Evolutionary conservation across 1,140 invertebrate genomes (phyloP).

Genomic region (Anthonomus grandis): DNA sequence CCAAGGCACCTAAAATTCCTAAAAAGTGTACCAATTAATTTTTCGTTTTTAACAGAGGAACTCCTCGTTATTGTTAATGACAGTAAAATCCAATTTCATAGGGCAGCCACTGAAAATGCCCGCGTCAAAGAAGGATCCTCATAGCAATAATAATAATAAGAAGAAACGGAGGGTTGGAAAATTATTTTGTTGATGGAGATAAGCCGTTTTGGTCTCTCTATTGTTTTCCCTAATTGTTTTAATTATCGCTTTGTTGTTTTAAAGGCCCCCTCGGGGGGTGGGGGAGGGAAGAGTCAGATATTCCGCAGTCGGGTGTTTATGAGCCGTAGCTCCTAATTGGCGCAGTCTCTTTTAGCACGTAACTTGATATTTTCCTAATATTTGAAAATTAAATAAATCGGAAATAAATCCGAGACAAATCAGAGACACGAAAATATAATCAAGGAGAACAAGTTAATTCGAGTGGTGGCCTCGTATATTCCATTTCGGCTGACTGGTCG

Average conservation of each 20-base stretch:
- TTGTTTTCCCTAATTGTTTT: constrained; percentile 27
- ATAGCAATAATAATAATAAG: constrained; percentile 17
- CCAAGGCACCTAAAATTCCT: no score
- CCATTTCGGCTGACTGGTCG: constrained; percentile 14
- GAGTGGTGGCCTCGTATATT: constrained; percentile 14
- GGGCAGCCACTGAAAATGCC: no score
- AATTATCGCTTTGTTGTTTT: constrained; percentile 24
- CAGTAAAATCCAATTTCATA: no score
- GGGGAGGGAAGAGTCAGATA: no score
- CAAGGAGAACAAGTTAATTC: constrained; percentile 17
- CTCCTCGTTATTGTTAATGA: no score
- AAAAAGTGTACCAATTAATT: no score
- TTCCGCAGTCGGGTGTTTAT: constrained; percentile 18
- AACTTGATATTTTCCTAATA: no score
- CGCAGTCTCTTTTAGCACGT: no score
- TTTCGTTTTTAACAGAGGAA: no score
- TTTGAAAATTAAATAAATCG: no score
- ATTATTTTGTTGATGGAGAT: constrained; percentile 26
- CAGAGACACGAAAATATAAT: constrained; percentile 19
- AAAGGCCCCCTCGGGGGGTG: constrained; percentile 13
- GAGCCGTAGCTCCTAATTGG: constrained; percentile 20
- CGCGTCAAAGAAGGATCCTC: no score
- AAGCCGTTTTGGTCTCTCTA: constrained; percentile 28
- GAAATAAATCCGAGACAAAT: no score
- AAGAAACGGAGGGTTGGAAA: constrained; percentile 9